Evolutionary conservation across 2,113 vertebrate genomes (phyloP).

Genomic region (Dicentrarchus labrax): DNA sequence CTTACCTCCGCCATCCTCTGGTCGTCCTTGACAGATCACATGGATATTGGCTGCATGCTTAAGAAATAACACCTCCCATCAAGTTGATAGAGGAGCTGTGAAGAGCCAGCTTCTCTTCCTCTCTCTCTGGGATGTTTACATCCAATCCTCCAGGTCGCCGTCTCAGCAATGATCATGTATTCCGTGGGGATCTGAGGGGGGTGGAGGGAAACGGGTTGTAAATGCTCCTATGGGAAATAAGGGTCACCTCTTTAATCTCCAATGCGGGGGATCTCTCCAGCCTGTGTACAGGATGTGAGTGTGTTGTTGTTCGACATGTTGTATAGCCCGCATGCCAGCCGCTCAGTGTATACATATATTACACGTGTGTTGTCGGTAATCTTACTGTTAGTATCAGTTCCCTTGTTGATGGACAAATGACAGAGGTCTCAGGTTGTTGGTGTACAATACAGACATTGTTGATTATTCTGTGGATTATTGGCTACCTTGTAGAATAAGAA

Average conservation of each 20-base stretch:
- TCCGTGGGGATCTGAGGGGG: constrained; percentile 70
- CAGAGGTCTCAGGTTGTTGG: constrained; percentile 23
- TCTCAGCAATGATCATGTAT: constrained; percentile 74
- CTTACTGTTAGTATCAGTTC: constrained; percentile 21
- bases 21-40: constrained; percentile 70
- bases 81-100: constrained; percentile 69
- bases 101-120: constrained; percentile 38
- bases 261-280: constrained; percentile 52
- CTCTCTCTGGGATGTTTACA: constrained; percentile 73
- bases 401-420: constrained; percentile 51
- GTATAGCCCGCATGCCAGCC: constrained; percentile 5
- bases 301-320: constrained; percentile 34
- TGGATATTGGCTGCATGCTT: constrained; percentile 72
- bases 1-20: constrained; percentile 40
- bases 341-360: constrained; percentile 44
- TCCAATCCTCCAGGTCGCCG: constrained; percentile 60
- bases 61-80: constrained; percentile 74
- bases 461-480: constrained; percentile 28
- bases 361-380: constrained; percentile 43
- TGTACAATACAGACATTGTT: constrained; percentile 11
- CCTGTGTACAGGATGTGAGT: constrained; percentile 27
- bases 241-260: constrained; percentile 81
- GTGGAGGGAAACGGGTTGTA: constrained; percentile 45
- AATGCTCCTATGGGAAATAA: constrained; percentile 76
- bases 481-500: not conserved